Evolutionary conservation across 2,888 invertebrate species (phyloP), one percentile per base, ranked within the genome.

Genomic region (Mechanitis mazaeus): DNA sequence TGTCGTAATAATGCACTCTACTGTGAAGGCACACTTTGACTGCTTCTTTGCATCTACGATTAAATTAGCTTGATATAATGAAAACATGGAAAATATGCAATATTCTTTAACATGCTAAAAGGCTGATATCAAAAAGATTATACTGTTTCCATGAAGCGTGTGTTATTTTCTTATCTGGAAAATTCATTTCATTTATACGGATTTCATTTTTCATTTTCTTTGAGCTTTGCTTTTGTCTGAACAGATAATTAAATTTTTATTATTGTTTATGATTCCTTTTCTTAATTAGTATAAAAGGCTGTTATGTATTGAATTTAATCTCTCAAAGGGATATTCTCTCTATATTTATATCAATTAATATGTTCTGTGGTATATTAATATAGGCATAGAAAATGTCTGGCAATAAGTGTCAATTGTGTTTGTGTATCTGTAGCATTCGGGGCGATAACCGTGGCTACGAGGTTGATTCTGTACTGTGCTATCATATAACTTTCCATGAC

Each of bases 81-180:
- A 73, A 75, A 73, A 74, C 70, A 72, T 71, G 70, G 69, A 73
- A 74, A 71, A 71, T 66, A 72, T 76, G 72, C 73, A 76, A 77
- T 81, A 75, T 81, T 74, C 55, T 64, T 59, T 58, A 59, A 64
- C 61, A 62, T 59, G 59, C 56, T 12, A 60, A 50, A 57, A 59
- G 58, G 57, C 47, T 45, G 45, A 45, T 28, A 11, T n/a, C 33
- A 45, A 54, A 42, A 58, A 55, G 55, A 46, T 54, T 33, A 56
- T 61, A 28, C 20, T 12, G 45, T 58, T 53, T 59, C 55, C 59
- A 56, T 58, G 33, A 20, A 50, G 20, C 45, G 54, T 31, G 38
- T 31, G 42, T 9, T 54, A 31, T 53, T 55, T 33, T 28, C 28
- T 50, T 57, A 57, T 28, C 31, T 33, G 11, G 28, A 46, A 11